Evolutionary conservation across 2,888 invertebrate genomes (phyloP).

Genomic region (Ditula angustiorana): DNA sequence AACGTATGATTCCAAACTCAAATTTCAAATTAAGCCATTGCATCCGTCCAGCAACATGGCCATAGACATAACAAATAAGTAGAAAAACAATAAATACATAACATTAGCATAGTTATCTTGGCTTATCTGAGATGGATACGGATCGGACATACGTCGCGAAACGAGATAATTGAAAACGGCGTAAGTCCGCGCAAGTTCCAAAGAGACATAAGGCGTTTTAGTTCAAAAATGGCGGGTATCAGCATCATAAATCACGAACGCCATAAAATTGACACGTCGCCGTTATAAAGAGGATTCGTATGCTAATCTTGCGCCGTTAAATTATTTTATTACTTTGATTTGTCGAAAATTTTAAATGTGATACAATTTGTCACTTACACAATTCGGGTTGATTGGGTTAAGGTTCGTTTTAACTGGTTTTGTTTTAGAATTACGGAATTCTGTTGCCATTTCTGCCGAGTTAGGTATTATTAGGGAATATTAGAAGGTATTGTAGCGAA

Average conservation of each 20-base stretch:
- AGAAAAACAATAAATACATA: slow-evolving; percentile 14
- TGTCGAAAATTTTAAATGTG: slow-evolving; percentile 16
- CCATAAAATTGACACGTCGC: slow-evolving; percentile 32
- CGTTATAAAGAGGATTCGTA: slow-evolving; percentile 29
- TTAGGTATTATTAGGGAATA: too few species aligned
- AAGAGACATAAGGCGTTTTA: neutral
- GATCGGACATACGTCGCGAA: neutral
- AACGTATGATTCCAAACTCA: neutral
- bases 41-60: neutral
- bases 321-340: slow-evolving; percentile 35
- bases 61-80: slow-evolving; percentile 7
- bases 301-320: slow-evolving; percentile 26
- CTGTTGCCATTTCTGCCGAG: neutral
- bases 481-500: neutral
- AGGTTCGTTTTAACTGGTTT: neutral
- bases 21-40: neutral
- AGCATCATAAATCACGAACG: slow-evolving; percentile 15
- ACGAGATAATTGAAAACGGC: neutral
- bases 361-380: slow-evolving; percentile 21
- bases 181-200: neutral
- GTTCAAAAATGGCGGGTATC: neutral
- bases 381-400: slow-evolving; percentile 3
- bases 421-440: neutral
- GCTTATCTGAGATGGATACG: slow-evolving; percentile 10
- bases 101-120: slow-evolving; percentile 14